Evolutionary conservation across 1,140 invertebrate species (phyloP), one percentile per base, ranked within the genome.

Genomic region (Ceratina australensis): DNA sequence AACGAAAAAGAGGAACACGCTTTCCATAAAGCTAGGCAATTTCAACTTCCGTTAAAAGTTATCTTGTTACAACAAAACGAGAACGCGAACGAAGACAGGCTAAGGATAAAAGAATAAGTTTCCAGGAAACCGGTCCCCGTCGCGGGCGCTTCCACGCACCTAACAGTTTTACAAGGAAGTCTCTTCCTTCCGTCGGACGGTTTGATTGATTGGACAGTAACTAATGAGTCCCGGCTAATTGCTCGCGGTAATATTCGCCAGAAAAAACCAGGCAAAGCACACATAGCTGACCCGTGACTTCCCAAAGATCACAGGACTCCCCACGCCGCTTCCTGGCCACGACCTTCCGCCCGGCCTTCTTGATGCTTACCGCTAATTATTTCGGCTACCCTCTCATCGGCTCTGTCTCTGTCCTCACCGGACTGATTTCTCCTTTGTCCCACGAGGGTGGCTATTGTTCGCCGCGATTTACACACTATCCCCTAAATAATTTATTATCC

Each of bases 291-390:
- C 84, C 86, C 79, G 77, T 82, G 86, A 87, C 86, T 86, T 84
- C 81, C 72, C 79, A 42, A 88, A 87, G 89, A 90, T 90, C 85
- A 90, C 86, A 90, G 72, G 86, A 88, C 86, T 82, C 57, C 74
- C 68, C 67, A 54, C 75, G 81, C 86, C 88, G 88, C 87, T 89
- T 89, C 87, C 87, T 89, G 84, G 78, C 85, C 81, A 81, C 88
- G 88, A 89, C 88, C 89, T 90, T 90, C 88, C 85, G 79, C 76
- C 79, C 87, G 88, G 87, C 87, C 89, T 89, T 90, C 85, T 83
- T 82, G 26, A 80, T 84, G 65, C 82, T 80, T 78, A 77, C 74
- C 83, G 79, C 78, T 89, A 87, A 89, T 88, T 89, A 86, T 81
- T 86, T 82, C 72, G 83, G 73, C 69, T 79, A 72, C 80, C 73